Conservation (phyloP, 53 echinoderm and acorn worm species). For the Luidia sarsii region DNA sequence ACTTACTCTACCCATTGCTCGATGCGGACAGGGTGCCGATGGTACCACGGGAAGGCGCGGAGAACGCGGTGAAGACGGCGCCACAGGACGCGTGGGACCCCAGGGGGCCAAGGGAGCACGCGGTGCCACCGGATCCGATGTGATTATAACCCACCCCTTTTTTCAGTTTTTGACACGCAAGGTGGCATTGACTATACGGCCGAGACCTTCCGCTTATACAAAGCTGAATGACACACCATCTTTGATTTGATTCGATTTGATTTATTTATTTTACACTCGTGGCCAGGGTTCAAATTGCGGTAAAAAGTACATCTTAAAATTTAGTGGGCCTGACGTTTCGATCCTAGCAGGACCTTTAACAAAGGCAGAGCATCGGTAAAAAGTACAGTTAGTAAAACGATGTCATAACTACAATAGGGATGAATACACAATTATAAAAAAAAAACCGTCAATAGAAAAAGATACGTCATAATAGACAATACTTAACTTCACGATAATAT, state of each 20-base stretch:
- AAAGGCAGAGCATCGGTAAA: neutral
- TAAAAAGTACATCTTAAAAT: neutral
- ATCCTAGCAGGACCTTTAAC: too few relatives aligned
- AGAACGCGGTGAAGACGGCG: neutral
- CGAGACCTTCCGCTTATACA: neutral
- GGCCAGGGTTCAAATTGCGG: neutral
- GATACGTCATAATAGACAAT: too few relatives aligned
- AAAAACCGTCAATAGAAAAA: too few relatives aligned
- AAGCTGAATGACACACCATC: neutral
- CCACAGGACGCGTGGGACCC: neutral
- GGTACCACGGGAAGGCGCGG: constrained; percentile 32
- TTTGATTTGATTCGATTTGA: neutral
- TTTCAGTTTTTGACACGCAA: neutral
- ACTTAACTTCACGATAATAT: too few relatives aligned
- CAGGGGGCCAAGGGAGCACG: constrained; percentile 25
- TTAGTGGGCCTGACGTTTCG: too few relatives aligned
- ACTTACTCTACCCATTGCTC: neutral
- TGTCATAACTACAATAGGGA: too few relatives aligned
- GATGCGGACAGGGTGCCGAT: constrained; percentile 11
- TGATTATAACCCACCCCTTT: neutral
- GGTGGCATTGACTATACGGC: neutral
- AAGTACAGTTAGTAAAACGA: neutral
- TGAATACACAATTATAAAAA: too few relatives aligned
- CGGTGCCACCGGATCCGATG: constrained; percentile 18
- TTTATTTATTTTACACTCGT: too few relatives aligned